Evolutionary conservation across 1,140 invertebrate genomes (phyloP).

Genomic region (Megathymus violae): DNA sequence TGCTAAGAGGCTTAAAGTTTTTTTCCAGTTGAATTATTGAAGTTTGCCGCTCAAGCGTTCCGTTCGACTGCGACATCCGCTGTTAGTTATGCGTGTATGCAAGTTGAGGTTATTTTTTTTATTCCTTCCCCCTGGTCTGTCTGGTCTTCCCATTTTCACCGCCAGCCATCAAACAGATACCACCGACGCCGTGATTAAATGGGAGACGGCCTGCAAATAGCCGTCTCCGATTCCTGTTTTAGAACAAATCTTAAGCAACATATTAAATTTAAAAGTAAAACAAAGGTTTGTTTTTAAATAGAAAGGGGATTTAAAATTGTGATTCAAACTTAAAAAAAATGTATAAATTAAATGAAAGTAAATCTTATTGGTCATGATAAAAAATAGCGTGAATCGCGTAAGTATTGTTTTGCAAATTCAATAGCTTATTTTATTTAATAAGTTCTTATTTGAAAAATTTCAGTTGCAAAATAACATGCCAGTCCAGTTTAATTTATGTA

Average conservation of each 20-base stretch:
- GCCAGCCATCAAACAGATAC: constrained; percentile 71
- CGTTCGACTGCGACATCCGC: constrained; percentile 48
- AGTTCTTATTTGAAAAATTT: too few relatives aligned
- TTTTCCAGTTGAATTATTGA: constrained; percentile 13
- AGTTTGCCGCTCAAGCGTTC: constrained; percentile 16
- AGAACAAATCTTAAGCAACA: constrained; percentile 6
- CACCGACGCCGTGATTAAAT: constrained; percentile 71
- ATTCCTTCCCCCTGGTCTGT: constrained; percentile 72
- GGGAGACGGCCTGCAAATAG: constrained; percentile 48
- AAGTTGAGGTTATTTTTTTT: constrained; percentile 74
- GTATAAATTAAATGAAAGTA: too few relatives aligned
- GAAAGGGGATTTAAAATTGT: too few relatives aligned
- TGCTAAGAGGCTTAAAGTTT: constrained; percentile 18
- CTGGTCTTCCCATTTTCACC: constrained; percentile 71
- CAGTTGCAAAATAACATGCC: too few relatives aligned
- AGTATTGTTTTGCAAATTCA: too few relatives aligned
- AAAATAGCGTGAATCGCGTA: too few relatives aligned
- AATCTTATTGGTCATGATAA: too few relatives aligned
- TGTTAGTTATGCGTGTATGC: constrained; percentile 66
- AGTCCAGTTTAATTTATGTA: background rate
- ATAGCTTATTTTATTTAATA: too few relatives aligned
- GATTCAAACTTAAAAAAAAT: too few relatives aligned
- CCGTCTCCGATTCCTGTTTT: constrained; percentile 45
- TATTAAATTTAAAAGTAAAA: too few relatives aligned
- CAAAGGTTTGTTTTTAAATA: too few relatives aligned